Evolutionary conservation across 2,113 vertebrate species (phyloP).

Genomic region (Rynchops niger): DNA sequence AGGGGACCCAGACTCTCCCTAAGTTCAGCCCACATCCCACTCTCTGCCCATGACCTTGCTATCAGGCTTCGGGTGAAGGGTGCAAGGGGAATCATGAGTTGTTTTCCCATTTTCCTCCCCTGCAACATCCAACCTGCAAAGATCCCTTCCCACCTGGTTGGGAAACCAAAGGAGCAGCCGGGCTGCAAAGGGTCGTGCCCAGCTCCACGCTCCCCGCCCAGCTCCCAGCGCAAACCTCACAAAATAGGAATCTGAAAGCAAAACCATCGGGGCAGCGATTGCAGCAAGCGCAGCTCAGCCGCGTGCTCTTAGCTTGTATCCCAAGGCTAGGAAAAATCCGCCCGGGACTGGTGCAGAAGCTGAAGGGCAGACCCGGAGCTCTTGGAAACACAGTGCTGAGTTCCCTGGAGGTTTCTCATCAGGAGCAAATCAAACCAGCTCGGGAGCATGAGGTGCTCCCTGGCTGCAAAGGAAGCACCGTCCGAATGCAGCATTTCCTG

Average conservation of each 20-base stretch:
- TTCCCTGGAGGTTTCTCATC: neutral
- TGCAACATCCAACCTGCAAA: neutral
- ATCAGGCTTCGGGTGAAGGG: neutral
- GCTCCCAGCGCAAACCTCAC: neutral
- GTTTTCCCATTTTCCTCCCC: neutral
- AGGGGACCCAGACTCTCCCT: neutral
- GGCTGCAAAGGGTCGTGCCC: neutral
- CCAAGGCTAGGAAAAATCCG: neutral
- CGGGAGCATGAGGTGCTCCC: neutral
- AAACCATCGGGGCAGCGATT: neutral
- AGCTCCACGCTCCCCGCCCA: accelerated
- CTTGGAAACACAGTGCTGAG: neutral
- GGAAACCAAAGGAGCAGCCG: neutral
- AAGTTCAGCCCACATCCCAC: neutral
- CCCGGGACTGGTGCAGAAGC: neutral
- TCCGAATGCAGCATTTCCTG: neutral
- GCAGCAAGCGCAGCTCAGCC: neutral
- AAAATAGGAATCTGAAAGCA: neutral
- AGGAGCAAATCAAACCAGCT: neutral
- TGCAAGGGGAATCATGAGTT: neutral
- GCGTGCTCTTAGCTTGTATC: accelerated
- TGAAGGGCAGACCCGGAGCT: neutral
- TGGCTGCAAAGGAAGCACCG: neutral
- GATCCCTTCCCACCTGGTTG: neutral
- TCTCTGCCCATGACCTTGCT: neutral